Base-by-base conservation (phyloP, 2,113 vertebrate species). In the Cricetomys ansorgei region DNA sequence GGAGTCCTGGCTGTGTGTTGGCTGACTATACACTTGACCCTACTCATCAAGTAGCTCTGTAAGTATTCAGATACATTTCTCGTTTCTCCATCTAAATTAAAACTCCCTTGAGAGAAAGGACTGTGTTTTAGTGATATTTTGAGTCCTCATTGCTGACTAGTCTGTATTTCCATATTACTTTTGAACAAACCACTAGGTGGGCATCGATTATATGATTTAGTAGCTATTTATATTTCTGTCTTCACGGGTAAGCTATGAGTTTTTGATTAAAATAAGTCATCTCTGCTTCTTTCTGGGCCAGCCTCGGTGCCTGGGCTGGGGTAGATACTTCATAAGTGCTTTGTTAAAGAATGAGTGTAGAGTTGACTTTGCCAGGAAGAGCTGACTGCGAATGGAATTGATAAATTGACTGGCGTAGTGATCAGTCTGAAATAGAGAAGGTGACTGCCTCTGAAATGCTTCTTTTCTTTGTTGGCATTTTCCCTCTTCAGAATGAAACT, bases 381-480 rank as follows among this genome's bases (percentile, higher is more conserved):
- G 83, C 67, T 95, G 88, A 84, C 85, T 91, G 23, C 75, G 53
- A 95, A 77, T 76, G 76, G 91, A 92, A 50, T 17, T 80, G 77
- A 88, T 91, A 76, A 55, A 67, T 83, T 73, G 87, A 89, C 64
- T 55, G 79, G 67, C 55, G 88, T 57, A 89, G 81, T 93, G 87
- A 93, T 91, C 87, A 83, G 13, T 86, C 43, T 93, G 84, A 93
- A 86, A 70, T 62, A 53, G 15, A 83, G 86, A 95, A 86, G 73
- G 94, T 50, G 79, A 93, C 83, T 95, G 77, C 77, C 50, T 92
- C 48, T 79, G 77, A 93, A 96, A 86, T 62, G 86, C 40, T 45
- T 91, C 86, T 91, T 93, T 67, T 29, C 45, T 95, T 93, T 92
- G 75, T 91, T 93, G 90, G 87, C 84, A 48, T 80, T 93, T 96